Base-by-base conservation (phyloP, 2,888 invertebrate genomes). In the Campoplex nolae region DNA sequence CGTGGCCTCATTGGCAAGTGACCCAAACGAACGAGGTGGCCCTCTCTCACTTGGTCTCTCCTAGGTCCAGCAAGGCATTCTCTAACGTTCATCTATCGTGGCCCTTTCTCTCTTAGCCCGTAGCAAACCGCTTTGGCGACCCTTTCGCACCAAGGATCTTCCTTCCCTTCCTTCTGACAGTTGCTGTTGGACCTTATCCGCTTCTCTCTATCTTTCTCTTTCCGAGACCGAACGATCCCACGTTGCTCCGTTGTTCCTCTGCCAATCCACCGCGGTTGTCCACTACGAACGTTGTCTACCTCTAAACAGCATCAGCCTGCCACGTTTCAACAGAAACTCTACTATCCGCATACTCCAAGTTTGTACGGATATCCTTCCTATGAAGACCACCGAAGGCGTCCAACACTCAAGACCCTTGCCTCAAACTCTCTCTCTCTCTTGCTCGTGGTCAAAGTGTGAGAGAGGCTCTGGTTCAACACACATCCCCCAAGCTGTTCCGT, bases 1-100 rank as follows among this genome's bases (percentile, higher is more conserved):
- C 42, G 70, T 84, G 86, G 86, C 81, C 84, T 84, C 81, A 86
- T 86, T 86, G 84, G 83, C 56, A 84, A 86, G 81, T 84, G 86
- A 86, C 84, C 86, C 86, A 86, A 81, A 51, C 80, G 73, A 76
- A 74, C 77, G 65, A 35, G 68, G 32, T 35, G 32, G 35, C 32
- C 23, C 58, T 38, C 70, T 67, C 70, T 67, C 51, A 48, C 56
- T 70, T 28, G 35, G 38, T 65, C 65, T 45, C 54, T 45, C 65
- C 3, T 48, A 56, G 71, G 79, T 68, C 68, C 65, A 79, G 45
- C 58, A 35, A 67, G 35, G 67, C 62, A 76, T 42, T 70, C 78
- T 71, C 71, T 32, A 35, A 73, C 58, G 62, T n/a, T 54, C 73
- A 68, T 80, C 76, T 42, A 76, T 80, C 58, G 58, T 62, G 23